Evolutionary conservation across 2,888 invertebrate species (phyloP).

Genomic region (Macrophya alboannulata): DNA sequence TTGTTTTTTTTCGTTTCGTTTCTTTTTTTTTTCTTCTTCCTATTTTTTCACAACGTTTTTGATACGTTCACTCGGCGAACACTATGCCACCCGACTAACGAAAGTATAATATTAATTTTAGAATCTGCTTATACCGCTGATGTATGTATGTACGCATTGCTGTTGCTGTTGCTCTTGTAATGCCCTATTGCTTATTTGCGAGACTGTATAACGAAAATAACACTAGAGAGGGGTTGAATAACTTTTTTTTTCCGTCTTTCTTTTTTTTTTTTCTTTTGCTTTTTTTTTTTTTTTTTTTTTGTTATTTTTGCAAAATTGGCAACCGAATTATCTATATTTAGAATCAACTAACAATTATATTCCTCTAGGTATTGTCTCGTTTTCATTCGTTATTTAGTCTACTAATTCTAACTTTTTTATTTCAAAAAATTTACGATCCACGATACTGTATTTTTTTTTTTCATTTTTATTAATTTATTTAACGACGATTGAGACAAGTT

Average conservation of each 20-base stretch:
- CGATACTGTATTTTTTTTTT: no score
- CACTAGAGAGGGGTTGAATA: background rate
- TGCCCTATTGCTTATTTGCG: background rate
- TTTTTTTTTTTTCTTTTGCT: background rate
- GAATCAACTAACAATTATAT: background rate
- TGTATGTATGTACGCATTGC: no score
- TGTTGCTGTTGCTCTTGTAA: background rate
- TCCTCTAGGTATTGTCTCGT: background rate
- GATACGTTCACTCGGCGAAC: background rate
- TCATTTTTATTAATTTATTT: no score
- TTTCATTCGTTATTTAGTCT: background rate
- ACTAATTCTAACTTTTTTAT: no score
- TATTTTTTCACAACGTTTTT: background rate
- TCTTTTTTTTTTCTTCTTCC: background rate
- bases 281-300: background rate
- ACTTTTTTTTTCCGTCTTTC: background rate
- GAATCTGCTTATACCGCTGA: background rate
- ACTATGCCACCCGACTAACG: background rate
- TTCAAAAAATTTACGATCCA: no score
- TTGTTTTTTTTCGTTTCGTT: no score
- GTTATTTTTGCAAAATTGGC: slow-evolving; percentile 5
- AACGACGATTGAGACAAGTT: no score
- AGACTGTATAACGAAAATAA: slow-evolving; percentile 7
- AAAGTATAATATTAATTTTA: slow-evolving; percentile 7
- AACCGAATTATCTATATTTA: slow-evolving; percentile 1